Percentiles rank a stretch among this genome's conserved stretches.
Evolutionary conservation across 2,888 invertebrate genomes (phyloP).

Genomic region (Agapostemon virescens): DNA sequence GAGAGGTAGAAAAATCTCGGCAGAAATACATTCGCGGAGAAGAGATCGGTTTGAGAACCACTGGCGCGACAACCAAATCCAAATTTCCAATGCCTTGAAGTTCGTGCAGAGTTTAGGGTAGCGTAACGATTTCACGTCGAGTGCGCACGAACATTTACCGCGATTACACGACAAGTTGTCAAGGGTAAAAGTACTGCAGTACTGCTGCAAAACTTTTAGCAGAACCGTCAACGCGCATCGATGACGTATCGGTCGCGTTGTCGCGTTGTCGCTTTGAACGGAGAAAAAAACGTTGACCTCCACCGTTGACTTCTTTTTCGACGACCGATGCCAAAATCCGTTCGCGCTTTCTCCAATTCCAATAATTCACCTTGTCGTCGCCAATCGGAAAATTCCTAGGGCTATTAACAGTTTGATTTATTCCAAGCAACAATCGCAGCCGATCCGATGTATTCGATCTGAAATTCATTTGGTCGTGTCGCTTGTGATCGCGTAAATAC

Average conservation of each 20-base stretch:
- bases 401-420: background rate
- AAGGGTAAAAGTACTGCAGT: constrained; percentile 70
- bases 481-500: background rate
- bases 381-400: background rate
- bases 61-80: constrained; percentile 33
- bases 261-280: constrained; percentile 15
- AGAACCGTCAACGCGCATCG: constrained; percentile 37
- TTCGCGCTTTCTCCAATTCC: background rate
- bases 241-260: constrained; percentile 34
- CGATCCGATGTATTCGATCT: background rate
- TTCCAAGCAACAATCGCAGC: background rate
- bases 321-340: background rate
- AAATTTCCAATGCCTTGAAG: constrained; percentile 44
- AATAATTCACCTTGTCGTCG: background rate
- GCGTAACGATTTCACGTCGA: constrained; percentile 55
- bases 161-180: constrained; percentile 62
- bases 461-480: background rate
- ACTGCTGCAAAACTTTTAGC: constrained; percentile 56
- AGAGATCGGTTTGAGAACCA: constrained; percentile 9
- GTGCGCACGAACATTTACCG: constrained; percentile 53
- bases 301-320: background rate
- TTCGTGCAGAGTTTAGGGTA: constrained; percentile 42
- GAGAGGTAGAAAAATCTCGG: background rate
- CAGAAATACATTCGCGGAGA: background rate
- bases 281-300: constrained; percentile 37